Percentiles rank a stretch among this genome's conserved stretches.
phyloP scores from a whole-genome alignment of 2,113 vertebrate species.

The Xenus cinereus region DNA sequence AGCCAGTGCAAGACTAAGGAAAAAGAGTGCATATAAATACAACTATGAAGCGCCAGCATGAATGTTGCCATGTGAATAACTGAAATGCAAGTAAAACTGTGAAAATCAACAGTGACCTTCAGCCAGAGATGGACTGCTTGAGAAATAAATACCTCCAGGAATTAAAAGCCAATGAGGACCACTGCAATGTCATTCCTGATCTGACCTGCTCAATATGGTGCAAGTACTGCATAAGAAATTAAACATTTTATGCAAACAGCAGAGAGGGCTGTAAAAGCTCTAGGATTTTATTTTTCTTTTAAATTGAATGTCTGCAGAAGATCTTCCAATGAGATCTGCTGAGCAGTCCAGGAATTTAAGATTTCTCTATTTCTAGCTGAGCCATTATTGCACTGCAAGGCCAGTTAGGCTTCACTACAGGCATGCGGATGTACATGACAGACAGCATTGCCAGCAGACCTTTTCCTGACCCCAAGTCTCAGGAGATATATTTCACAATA shows the following conservation, averaged over 20 bases:
- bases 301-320: not conserved
- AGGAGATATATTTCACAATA: not conserved
- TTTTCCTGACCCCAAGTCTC: not conserved
- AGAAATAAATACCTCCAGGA: not conserved
- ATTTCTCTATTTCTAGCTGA: not conserved
- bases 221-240: not conserved
- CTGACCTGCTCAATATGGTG: not conserved
- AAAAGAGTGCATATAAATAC: not conserved
- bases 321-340: not conserved
- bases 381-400: not conserved
- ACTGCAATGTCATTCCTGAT: not conserved
- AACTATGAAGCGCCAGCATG: not conserved
- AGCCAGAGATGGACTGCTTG: not conserved
- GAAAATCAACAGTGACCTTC: not conserved
- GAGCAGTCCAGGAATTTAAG: not conserved
- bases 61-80: not conserved
- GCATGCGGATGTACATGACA: not conserved
- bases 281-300: not conserved
- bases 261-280: not conserved
- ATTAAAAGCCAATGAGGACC: not conserved
- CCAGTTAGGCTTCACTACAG: not conserved
- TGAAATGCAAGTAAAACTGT: not conserved
- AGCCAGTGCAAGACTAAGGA: not conserved
- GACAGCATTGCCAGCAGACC: not conserved
- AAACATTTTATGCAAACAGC: not conserved